These are phyloP conservation scores for Electrophaes corylata DNA, from an alignment of 2,888 invertebrate species.

Conservation along the genomic window DNA sequence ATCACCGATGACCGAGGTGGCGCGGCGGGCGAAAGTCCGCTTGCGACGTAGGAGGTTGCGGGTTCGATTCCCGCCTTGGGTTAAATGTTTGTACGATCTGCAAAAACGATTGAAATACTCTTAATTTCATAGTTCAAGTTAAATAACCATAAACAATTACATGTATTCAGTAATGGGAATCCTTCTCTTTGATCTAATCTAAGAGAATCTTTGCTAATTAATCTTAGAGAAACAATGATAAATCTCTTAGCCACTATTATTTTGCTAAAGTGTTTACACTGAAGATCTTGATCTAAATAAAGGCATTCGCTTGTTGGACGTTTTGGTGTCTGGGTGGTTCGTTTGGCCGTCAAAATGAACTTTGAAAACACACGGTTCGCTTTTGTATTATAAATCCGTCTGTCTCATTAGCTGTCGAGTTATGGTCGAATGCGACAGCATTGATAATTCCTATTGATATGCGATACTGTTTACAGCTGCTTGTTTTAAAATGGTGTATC, in stretches of 20 bases:
- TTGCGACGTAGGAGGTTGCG: too few relatives aligned
- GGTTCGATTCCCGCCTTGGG: too few relatives aligned
- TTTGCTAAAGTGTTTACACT: constrained; percentile 25
- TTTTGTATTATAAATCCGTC: constrained; percentile 24
- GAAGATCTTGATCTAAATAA: constrained; percentile 59
- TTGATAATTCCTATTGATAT: constrained; percentile 19
- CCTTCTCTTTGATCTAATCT: constrained; percentile 20
- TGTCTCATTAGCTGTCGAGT: constrained; percentile 28
- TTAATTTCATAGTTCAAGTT: background rate
- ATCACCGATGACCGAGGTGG: constrained; percentile 3
- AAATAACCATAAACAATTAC: background rate
- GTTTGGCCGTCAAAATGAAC: constrained; percentile 46
- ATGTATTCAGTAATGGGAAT: constrained; percentile 1
- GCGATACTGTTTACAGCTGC: constrained; percentile 22
- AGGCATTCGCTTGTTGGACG: constrained; percentile 56
- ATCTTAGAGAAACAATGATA: constrained; percentile 13
- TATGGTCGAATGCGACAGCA: constrained; percentile 15
- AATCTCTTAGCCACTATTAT: constrained; percentile 16
- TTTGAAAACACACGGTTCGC: constrained; percentile 45
- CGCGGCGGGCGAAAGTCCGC: too few relatives aligned
- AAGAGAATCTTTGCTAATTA: constrained; percentile 11
- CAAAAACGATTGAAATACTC: background rate
- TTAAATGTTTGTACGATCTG: too few relatives aligned
- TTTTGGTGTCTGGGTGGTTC: constrained; percentile 76
- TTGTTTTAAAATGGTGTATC: constrained; percentile 5